Base-by-base conservation (phyloP, 2,888 invertebrate species). In the Thera obeliscata region DNA sequence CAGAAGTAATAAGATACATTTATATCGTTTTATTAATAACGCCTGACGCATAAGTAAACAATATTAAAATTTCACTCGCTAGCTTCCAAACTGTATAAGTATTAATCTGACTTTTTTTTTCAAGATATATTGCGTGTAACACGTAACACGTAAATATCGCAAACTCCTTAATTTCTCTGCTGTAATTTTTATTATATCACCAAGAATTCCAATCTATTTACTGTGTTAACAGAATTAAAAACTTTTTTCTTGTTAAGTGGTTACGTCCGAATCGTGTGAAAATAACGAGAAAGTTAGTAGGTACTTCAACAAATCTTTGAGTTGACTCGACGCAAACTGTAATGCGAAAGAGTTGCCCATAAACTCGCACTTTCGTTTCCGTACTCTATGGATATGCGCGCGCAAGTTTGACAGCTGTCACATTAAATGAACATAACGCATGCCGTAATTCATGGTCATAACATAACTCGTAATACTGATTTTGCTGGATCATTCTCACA, bases 221-320 rank as follows among this genome's bases (percentile, higher is more conserved):
- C 41, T 41, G 41, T 65, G 65, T 57, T 80, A 83, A 86, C 87
- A 88, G 33, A 61, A 52, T 54, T 22, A 22, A 62, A 63, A 63
- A 63, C 41, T 54, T 58, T 46, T 46, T 33, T 60, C 52, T 57
- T 52, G 56, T 48, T 64, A 52, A 50, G 56, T 58, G 3, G 46
- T 82, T 68, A 59, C 59, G 58, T 54, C 81, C 83, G 86, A 88
- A 88, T 88, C 90, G 90, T 90, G 90, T 87, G 91, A 90, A 90
- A 86, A 85, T 81, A 88, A 85, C 22, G 22, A 22, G 22, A 88
- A 84, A 81, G 73, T 81, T 81, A 78, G 86, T 88, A 89, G 85
- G 89, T 66, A 50, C 22, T 22, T 22, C 50, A 11, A 49, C 70
- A 70, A 70, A 66, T 67, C 55, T 71, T 65, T 64, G 46, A 67